Evolutionary conservation across 2,888 invertebrate genomes (phyloP).

Genomic region (Cartodere bifasciata): DNA sequence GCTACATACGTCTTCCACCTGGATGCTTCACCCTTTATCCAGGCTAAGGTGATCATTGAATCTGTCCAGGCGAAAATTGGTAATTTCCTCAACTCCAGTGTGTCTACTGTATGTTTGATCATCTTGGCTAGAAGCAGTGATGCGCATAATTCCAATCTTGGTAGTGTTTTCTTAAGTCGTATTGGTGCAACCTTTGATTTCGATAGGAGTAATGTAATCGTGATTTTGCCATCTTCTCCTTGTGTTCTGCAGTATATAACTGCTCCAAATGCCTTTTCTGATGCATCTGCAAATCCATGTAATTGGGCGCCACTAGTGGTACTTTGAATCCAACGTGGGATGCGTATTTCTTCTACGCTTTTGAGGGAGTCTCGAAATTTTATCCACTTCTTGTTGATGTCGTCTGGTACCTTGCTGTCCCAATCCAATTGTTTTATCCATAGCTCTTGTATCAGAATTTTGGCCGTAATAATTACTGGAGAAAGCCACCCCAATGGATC

Average conservation of each 20-base stretch:
- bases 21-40: slow-evolving; percentile 11
- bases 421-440: slow-evolving; percentile 11
- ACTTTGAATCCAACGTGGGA: slow-evolving; percentile 11
- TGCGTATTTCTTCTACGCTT: slow-evolving; percentile 7
- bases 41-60: slow-evolving; percentile 13
- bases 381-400: slow-evolving; percentile 6
- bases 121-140: no score
- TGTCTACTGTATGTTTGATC: no score
- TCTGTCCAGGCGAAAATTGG: no score
- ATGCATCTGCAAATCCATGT: slow-evolving; percentile 13
- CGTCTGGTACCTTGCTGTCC: slow-evolving; percentile 8
- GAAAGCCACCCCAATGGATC: slow-evolving; percentile 18
- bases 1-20: slow-evolving; percentile 13
- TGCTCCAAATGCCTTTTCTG: slow-evolving; percentile 10
- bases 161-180: no score
- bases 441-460: slow-evolving; percentile 17
- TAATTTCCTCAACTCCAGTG: no score
- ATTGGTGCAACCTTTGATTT: no score
- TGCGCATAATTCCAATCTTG: slow-evolving; percentile 16
- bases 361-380: slow-evolving; percentile 5
- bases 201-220: no score
- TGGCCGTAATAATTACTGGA: slow-evolving; percentile 14
- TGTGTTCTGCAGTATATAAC: slow-evolving; percentile 10
- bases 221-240: no score
- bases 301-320: slow-evolving; percentile 2